These are phyloP conservation scores for Malthinus flaveolus DNA, from an alignment of 2,888 invertebrate genomes.

Conservation along the genomic window DNA sequence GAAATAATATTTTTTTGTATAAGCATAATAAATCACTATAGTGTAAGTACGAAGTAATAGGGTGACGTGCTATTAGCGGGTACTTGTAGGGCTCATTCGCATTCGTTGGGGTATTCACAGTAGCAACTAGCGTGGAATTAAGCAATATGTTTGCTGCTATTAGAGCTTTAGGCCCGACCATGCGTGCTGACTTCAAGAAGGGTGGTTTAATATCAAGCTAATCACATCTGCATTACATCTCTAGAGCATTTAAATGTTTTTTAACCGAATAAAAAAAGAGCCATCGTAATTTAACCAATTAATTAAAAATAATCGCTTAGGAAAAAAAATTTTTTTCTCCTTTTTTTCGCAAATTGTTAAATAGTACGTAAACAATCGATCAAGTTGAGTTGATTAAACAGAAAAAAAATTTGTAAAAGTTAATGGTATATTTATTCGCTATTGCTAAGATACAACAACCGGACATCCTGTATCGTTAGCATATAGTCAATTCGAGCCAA, in stretches of 20 bases:
- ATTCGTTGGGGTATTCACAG: slow-evolving; percentile 42
- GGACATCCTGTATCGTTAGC: slow-evolving; percentile 53
- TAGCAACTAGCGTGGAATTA: slow-evolving; percentile 54
- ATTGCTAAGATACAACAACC: slow-evolving; percentile 52
- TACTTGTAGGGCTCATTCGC: slow-evolving; percentile 50
- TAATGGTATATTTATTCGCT: slow-evolving; percentile 52
- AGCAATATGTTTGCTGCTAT: slow-evolving; percentile 57
- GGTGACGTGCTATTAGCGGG: slow-evolving; percentile 55
- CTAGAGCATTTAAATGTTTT: slow-evolving; percentile 11
- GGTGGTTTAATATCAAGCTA: slow-evolving; percentile 38
- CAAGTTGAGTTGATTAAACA: slow-evolving; percentile 20
- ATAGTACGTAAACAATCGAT: slow-evolving; percentile 15
- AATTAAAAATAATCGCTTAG: too few species aligned
- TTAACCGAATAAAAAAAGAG: background rate
- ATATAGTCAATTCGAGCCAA: slow-evolving; percentile 43
- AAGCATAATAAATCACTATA: slow-evolving; percentile 36
- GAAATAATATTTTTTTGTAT: slow-evolving; percentile 36
- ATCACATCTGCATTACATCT: slow-evolving; percentile 36
- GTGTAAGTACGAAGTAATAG: slow-evolving; percentile 42
- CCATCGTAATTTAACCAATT: background rate
- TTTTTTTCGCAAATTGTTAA: background rate
- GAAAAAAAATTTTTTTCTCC: too few species aligned
- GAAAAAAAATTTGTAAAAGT: slow-evolving; percentile 21
- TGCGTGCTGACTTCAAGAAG: slow-evolving; percentile 42
- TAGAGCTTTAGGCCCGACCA: slow-evolving; percentile 43